These are phyloP conservation scores for Lithobates pipiens DNA, from an alignment of 2,797 vertebrate genomes.

Conservation along the genomic window DNA sequence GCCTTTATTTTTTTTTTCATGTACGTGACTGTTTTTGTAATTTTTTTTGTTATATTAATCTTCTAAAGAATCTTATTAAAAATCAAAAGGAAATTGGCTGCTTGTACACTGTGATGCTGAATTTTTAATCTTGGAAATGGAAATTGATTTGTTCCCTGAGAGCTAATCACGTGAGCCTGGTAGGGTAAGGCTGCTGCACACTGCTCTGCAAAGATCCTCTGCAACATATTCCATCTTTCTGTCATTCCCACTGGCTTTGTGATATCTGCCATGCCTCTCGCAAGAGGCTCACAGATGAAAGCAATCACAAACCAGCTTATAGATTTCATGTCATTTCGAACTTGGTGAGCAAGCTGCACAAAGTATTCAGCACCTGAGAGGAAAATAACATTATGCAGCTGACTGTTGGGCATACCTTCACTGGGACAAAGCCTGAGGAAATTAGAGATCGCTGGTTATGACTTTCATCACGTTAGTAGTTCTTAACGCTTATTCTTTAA, in stretches of 20 bases:
- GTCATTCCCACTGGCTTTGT: conserved; percentile 71
- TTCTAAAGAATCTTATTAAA: conserved; percentile 49
- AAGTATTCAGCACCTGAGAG: conserved; percentile 38
- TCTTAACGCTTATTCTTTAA: no score
- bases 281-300: conserved; percentile 50
- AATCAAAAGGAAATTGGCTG: conserved; percentile 51
- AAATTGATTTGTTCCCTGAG: conserved; percentile 60
- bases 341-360: conserved; percentile 17
- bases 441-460: not conserved
- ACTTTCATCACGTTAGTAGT: no score
- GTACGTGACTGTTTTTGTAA: not conserved
- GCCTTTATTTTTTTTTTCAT: conserved; percentile 3
- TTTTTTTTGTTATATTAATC: conserved; percentile 39
- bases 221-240: conserved; percentile 68
- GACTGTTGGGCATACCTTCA: conserved; percentile 2
- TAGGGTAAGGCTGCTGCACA: conserved; percentile 57
- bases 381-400: conserved; percentile 16
- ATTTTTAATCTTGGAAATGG: conserved; percentile 62
- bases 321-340: conserved; percentile 58
- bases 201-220: conserved; percentile 69
- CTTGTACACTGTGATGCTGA: conserved; percentile 38
- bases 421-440: not conserved
- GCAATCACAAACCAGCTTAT: conserved; percentile 59
- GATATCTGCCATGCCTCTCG: conserved; percentile 60
- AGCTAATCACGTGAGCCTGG: conserved; percentile 44